Evolutionary conservation across 2,888 invertebrate species (phyloP).

Genomic region (Oscheius sp.): DNA sequence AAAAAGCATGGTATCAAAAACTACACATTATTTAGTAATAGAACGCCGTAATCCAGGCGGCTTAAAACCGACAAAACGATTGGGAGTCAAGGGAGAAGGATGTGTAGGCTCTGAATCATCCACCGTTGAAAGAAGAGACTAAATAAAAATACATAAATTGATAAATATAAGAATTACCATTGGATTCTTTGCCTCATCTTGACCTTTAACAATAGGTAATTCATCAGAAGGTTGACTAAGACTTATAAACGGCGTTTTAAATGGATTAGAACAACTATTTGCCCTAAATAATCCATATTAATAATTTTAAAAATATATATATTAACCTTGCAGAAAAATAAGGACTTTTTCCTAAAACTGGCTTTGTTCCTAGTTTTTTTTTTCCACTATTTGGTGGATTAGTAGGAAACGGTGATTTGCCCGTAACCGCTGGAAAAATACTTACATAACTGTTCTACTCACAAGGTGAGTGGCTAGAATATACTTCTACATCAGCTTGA

Average conservation of each 20-base stretch:
- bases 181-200: not conserved
- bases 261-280: constrained; percentile 4
- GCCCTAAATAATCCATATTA: not conserved
- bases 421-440: no score
- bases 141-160: not conserved
- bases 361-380: not conserved
- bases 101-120: not conserved
- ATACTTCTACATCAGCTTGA: not conserved
- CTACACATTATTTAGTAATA: not conserved
- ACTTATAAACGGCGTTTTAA: not conserved
- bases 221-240: not conserved
- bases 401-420: no score
- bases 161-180: not conserved
- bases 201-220: not conserved
- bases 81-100: not conserved
- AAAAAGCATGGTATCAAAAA: no score
- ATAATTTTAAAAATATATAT: not conserved
- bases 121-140: constrained; percentile 5
- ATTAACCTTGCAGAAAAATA: constrained; percentile 1
- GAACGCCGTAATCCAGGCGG: constrained; percentile 15
- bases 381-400: not conserved
- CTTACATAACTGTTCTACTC: no score
- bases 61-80: constrained; percentile 16
- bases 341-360: constrained; percentile 4
- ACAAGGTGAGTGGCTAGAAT: no score